A percentile compares a stretch with the other conserved stretches of the same genome.
Evolutionary conservation across 2,113 vertebrate species (phyloP).

Genomic region (Okapia johnstoni): DNA sequence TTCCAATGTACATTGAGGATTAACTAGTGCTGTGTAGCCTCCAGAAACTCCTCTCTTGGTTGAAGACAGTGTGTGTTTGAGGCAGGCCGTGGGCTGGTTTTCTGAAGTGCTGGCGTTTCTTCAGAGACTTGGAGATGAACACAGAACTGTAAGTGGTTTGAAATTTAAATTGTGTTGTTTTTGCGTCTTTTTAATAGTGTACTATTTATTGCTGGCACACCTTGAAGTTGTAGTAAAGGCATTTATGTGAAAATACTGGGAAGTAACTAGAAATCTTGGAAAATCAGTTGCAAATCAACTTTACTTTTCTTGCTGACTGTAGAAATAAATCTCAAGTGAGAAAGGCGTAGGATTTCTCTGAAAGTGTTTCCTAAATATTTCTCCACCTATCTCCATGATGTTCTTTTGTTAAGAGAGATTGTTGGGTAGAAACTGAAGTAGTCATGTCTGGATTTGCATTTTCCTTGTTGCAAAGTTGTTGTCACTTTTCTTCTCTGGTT

Average conservation of each 20-base stretch:
- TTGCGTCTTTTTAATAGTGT: background rate
- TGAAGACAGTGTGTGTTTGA: background rate
- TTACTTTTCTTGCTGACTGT: background rate
- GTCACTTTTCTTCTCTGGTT: background rate
- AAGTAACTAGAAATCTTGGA: background rate
- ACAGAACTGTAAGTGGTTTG: background rate
- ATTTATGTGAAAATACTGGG: background rate
- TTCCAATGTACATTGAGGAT: background rate
- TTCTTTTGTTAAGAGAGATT: background rate
- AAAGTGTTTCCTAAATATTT: background rate
- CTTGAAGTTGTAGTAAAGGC: background rate
- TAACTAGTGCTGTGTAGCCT: background rate
- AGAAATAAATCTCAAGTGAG: conserved; percentile 14
- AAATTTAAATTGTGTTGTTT: background rate
- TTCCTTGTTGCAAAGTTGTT: background rate
- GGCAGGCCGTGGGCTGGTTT: background rate
- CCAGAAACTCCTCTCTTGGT: background rate
- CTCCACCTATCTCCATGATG: background rate
- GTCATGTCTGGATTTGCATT: background rate
- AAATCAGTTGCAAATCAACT: background rate
- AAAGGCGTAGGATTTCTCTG: background rate
- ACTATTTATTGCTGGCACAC: background rate
- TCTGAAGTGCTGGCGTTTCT: background rate
- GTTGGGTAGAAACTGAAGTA: background rate
- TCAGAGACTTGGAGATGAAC: background rate